These are phyloP conservation scores for Microtus oregoni DNA, from an alignment of 2,113 vertebrate species.

Conservation along the genomic window DNA sequence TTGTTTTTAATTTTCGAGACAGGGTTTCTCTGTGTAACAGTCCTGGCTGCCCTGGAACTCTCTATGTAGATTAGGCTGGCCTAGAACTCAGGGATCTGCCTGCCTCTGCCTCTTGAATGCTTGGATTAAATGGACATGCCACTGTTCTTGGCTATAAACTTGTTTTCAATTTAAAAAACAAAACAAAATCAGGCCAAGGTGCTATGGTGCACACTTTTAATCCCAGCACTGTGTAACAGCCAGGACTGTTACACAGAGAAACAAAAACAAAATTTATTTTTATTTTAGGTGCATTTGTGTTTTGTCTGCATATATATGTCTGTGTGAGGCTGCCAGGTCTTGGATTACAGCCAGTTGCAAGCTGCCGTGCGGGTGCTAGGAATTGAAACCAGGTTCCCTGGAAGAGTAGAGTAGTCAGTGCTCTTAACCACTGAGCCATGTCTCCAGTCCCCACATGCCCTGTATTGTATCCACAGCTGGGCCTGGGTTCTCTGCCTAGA, in stretches of 20 bases:
- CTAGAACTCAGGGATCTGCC: not conserved
- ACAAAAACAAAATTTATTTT: not conserved
- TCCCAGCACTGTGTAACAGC: not conserved
- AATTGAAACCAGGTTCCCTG: not conserved
- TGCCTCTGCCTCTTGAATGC: not conserved
- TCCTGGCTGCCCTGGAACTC: not conserved
- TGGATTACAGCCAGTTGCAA: not conserved
- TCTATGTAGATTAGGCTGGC: not conserved
- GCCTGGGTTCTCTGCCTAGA: not conserved
- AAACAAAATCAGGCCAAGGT: not conserved
- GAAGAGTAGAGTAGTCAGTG: not conserved
- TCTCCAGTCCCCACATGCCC: not conserved
- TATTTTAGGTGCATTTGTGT: too few species aligned
- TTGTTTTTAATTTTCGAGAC: not conserved
- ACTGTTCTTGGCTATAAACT: not conserved
- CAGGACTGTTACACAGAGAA: not conserved
- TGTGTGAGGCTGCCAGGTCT: not conserved
- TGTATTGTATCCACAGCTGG: not conserved
- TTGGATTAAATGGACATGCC: not conserved
- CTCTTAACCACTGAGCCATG: not conserved
- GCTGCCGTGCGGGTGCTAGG: not conserved
- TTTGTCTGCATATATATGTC: too few species aligned
- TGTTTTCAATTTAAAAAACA: not conserved
- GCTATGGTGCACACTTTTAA: not conserved
- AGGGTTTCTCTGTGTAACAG: not conserved